A percentile compares a stretch with the other conserved stretches of the same genome.
Conservation (phyloP, 2,888 invertebrate genomes). For the Amphipoea lucens region DNA sequence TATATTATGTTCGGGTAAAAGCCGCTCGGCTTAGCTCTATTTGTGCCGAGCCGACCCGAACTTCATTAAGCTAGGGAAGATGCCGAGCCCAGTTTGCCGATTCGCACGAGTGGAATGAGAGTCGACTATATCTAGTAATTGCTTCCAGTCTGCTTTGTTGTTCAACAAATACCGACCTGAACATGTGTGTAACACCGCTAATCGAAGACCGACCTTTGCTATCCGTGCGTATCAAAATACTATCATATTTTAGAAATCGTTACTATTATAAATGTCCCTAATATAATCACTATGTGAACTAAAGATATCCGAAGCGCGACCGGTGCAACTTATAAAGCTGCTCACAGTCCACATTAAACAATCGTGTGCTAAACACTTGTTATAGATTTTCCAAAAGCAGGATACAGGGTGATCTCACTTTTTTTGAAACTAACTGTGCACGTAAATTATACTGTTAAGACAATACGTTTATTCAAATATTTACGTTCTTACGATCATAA, state of each 20-base stretch:
- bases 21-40: background rate
- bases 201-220: background rate
- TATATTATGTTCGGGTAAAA: background rate
- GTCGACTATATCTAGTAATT: background rate
- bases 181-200: background rate
- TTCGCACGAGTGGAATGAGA: background rate
- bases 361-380: slow-evolving; percentile 3
- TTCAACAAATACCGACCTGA: background rate
- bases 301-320: slow-evolving; percentile 13
- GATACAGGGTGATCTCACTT: background rate
- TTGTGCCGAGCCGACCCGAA: background rate
- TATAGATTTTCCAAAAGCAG: background rate
- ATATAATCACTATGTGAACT: slow-evolving; percentile 30
- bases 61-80: background rate
- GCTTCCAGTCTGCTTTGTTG: background rate
- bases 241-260: background rate
- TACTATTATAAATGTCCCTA: slow-evolving; percentile 14
- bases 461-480: slow-evolving; percentile 12
- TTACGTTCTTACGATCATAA: slow-evolving; percentile 31
- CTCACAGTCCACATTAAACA: slow-evolving; percentile 18
- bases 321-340: slow-evolving; percentile 51
- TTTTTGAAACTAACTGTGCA: slow-evolving; percentile 8
- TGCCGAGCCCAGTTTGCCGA: background rate
- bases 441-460: background rate
- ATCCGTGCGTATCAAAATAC: slow-evolving; percentile 2